Conservation (phyloP, 2,113 vertebrate genomes). For the Otis tarda region DNA sequence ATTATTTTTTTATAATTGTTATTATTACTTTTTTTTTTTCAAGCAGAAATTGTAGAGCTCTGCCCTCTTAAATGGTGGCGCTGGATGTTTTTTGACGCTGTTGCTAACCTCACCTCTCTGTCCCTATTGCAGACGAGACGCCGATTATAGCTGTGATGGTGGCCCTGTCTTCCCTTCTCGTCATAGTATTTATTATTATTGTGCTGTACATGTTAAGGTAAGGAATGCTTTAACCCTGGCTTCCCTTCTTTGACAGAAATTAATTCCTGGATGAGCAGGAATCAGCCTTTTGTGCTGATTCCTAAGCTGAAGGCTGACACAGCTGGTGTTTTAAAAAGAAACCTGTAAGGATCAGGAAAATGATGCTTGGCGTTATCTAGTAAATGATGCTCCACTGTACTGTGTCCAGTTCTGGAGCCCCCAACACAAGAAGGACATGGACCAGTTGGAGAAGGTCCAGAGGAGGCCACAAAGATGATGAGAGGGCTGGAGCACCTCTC, state of each 20-base stretch:
- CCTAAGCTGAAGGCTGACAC: background rate
- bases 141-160: slow-evolving; percentile 97
- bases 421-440: too few relatives aligned
- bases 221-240: slow-evolving; percentile 8
- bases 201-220: slow-evolving; percentile 98
- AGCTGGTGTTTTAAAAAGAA: background rate
- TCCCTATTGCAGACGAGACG: slow-evolving; percentile 82
- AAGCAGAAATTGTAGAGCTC: background rate
- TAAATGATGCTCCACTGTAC: too few relatives aligned
- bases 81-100: background rate
- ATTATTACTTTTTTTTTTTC: background rate
- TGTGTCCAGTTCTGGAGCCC: too few relatives aligned
- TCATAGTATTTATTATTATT: slow-evolving; percentile 98
- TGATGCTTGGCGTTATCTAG: background rate
- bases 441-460: too few relatives aligned
- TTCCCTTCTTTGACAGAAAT: background rate
- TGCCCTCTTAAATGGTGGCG: background rate
- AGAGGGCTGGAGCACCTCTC: too few relatives aligned
- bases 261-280: background rate
- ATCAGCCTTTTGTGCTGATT: background rate
- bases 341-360: background rate
- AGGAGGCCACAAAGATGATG: too few relatives aligned
- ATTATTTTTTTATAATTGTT: background rate
- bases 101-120: background rate
- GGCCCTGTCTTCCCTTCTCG: slow-evolving; percentile 93